Percentiles rank a stretch among this genome's conserved stretches.
Evolutionary conservation across 2,888 invertebrate species (phyloP).

Genomic region (Axea sp.): DNA sequence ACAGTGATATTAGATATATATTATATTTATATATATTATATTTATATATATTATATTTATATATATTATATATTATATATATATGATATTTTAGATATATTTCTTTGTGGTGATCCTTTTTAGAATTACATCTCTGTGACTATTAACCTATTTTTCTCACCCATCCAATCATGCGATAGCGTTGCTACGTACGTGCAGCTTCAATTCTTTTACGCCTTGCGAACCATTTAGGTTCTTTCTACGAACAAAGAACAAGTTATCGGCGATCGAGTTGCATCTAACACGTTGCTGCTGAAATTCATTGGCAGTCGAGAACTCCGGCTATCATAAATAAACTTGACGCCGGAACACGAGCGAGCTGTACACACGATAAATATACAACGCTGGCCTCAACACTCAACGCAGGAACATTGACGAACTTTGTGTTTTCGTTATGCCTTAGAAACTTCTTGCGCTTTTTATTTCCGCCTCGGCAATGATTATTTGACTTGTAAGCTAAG

Average conservation of each 20-base stretch:
- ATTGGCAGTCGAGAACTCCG: slow-evolving; percentile 63
- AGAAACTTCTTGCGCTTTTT: slow-evolving; percentile 33
- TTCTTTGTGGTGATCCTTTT: too few species aligned
- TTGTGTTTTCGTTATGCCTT: slow-evolving; percentile 44
- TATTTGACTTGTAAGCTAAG: slow-evolving; percentile 55
- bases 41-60: too few species aligned
- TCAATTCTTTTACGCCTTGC: not conserved
- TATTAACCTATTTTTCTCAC: slow-evolving; percentile 66
- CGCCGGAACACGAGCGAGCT: slow-evolving; percentile 69
- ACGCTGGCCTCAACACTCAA: slow-evolving; percentile 62
- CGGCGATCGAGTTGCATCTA: slow-evolving; percentile 54
- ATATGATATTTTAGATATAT: too few species aligned
- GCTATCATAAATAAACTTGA: slow-evolving; percentile 73
- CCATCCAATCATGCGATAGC: slow-evolving; percentile 49
- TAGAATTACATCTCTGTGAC: slow-evolving; percentile 10
- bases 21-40: too few species aligned
- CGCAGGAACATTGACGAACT: slow-evolving; percentile 36
- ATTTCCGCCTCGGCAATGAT: slow-evolving; percentile 46
- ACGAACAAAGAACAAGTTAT: slow-evolving; percentile 11
- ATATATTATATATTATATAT: too few species aligned
- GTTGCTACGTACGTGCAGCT: not conserved
- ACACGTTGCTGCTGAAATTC: slow-evolving; percentile 63
- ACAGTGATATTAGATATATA: too few species aligned
- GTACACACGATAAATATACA: slow-evolving; percentile 71
- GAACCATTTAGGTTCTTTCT: slow-evolving; percentile 10